These are phyloP conservation scores for Schrankia costaestrigalis DNA, from an alignment of 2,888 invertebrate genomes.

Conservation along the genomic window DNA sequence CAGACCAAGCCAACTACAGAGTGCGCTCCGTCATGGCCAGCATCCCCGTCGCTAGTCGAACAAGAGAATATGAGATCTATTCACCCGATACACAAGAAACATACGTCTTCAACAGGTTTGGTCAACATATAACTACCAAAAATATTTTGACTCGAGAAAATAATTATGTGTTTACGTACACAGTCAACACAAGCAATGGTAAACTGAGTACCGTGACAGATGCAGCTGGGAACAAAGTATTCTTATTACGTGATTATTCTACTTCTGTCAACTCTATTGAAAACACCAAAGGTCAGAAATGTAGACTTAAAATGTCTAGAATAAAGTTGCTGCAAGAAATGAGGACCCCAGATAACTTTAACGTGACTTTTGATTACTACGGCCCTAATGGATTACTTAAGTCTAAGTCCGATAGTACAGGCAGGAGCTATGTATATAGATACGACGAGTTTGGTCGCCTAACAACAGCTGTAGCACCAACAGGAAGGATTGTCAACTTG, in stretches of 20 bases:
- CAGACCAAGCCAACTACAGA: constrained; percentile 95
- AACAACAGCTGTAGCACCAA: constrained; percentile 95
- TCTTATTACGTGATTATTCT: constrained; percentile 90
- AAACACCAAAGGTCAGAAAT: constrained; percentile 95
- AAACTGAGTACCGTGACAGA: constrained; percentile 96
- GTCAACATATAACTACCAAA: constrained; percentile 95
- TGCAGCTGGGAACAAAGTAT: constrained; percentile 94
- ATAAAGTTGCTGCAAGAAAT: constrained; percentile 95
- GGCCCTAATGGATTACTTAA: constrained; percentile 93
- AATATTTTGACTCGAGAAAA: constrained; percentile 97
- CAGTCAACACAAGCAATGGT: constrained; percentile 97
- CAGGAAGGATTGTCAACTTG: constrained; percentile 94
- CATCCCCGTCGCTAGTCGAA: constrained; percentile 91
- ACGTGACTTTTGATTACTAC: constrained; percentile 96
- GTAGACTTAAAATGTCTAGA: constrained; percentile 93
- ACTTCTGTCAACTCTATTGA: constrained; percentile 96
- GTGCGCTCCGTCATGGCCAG: constrained; percentile 94
- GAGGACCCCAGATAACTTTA: constrained; percentile 95
- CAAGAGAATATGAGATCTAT: constrained; percentile 95
- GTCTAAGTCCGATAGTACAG: constrained; percentile 93
- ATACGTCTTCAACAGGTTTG: constrained; percentile 95
- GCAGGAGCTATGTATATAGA: constrained; percentile 94
- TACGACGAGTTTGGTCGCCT: constrained; percentile 97
- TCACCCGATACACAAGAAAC: constrained; percentile 97
- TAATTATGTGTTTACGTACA: constrained; percentile 96